phyloP scores from a whole-genome alignment of 2,888 invertebrate genomes.

The Villa cingulata region DNA sequence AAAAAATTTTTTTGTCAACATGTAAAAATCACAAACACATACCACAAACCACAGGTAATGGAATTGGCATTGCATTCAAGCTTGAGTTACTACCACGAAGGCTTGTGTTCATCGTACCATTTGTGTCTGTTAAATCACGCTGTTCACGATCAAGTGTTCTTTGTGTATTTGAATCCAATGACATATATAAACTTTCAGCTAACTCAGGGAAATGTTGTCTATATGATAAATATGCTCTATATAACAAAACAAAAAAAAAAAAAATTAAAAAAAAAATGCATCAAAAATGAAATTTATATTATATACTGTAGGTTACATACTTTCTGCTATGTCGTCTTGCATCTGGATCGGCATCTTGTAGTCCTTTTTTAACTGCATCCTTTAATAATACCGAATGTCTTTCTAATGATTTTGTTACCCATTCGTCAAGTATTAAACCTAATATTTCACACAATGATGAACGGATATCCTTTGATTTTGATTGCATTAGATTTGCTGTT shows the following conservation, averaged over 20 bases:
- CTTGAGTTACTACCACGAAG: constrained; percentile 24
- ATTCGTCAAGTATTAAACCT: constrained; percentile 66
- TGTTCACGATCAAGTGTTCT: constrained; percentile 44
- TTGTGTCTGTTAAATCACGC: constrained; percentile 23
- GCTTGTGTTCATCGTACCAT: constrained; percentile 23
- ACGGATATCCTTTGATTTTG: constrained; percentile 88
- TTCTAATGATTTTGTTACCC: constrained; percentile 75
- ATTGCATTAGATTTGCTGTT: constrained; percentile 55
- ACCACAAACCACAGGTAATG: constrained; percentile 22
- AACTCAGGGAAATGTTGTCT: constrained; percentile 80
- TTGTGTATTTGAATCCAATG: constrained; percentile 62
- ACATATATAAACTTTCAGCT: constrained; percentile 69
- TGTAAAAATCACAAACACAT: constrained; percentile 15
- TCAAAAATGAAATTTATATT: no score
- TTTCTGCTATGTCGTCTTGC: constrained; percentile 70
- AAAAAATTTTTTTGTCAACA: no score
- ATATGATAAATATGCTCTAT: constrained; percentile 81
- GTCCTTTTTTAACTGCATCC: constrained; percentile 74
- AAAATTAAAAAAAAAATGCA: no score
- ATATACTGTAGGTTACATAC: constrained; percentile 37
- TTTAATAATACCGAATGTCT: constrained; percentile 61
- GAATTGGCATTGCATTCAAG: constrained; percentile 22
- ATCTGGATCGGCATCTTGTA: constrained; percentile 86
- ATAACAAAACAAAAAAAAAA: constrained; percentile 12
- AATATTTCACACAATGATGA: constrained; percentile 65